Percentiles rank a stretch among this genome's conserved stretches.
phyloP scores from a whole-genome alignment of 2,888 invertebrate species.

The Nomada fabriciana region DNA sequence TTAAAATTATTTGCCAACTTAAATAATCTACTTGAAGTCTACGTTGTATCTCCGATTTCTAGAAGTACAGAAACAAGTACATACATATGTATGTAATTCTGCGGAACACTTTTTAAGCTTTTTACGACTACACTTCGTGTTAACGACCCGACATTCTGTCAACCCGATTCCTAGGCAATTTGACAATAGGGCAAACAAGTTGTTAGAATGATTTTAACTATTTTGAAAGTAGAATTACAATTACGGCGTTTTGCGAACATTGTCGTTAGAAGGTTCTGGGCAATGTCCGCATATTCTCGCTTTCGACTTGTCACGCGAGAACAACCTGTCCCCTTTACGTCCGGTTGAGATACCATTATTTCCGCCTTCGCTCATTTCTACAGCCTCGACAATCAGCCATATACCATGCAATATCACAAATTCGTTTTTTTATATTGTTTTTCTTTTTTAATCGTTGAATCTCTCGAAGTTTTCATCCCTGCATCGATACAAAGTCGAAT shows the following conservation, averaged over 20 bases:
- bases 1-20: background rate
- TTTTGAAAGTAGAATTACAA: slow-evolving; percentile 25
- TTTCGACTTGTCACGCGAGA: slow-evolving; percentile 58
- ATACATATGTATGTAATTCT: background rate
- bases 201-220: background rate
- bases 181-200: background rate
- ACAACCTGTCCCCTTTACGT: slow-evolving; percentile 45
- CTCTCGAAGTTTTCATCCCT: slow-evolving; percentile 1
- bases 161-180: background rate
- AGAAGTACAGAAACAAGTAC: background rate
- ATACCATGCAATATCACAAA: slow-evolving; percentile 1
- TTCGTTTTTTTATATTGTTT: slow-evolving; percentile 1
- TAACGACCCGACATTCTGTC: background rate
- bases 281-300: slow-evolving; percentile 45
- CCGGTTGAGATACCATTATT: slow-evolving; percentile 47
- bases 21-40: background rate
- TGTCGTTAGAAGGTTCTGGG: slow-evolving; percentile 11
- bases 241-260: slow-evolving; percentile 3
- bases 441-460: background rate
- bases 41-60: too few species aligned
- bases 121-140: background rate
- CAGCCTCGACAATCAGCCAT: slow-evolving; percentile 22
- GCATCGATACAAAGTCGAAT: background rate
- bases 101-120: background rate
- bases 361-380: slow-evolving; percentile 40